Base-by-base conservation (phyloP, 2,888 invertebrate species). In the Drosophila rubida region DNA sequence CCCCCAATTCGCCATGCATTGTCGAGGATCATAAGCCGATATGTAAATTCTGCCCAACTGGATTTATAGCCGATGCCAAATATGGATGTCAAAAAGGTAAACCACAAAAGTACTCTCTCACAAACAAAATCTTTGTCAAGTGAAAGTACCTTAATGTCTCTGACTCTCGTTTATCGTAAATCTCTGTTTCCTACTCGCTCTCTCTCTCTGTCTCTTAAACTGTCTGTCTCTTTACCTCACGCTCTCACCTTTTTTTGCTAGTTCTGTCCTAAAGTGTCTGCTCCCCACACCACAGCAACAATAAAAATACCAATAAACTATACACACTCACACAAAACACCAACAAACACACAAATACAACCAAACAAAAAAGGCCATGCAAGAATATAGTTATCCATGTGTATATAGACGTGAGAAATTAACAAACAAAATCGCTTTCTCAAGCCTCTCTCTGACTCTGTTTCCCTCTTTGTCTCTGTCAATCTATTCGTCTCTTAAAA, bases 1-100 rank as follows among this genome's bases (percentile, higher is more conserved):
- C 96, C 89, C 94, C 94, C 88, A 95, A 95, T 91, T 95, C 96
- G 84, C 97, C 97, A 89, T 98, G 98, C 94, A 96, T 95, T 93
- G 97, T 97, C 89, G 97, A 97, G 94, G 96, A 97, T 93, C 98
- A 98, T 94, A 96, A 96, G 93, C 96, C 97, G 88, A 95, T 96
- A 93, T 98, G 98, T 96, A 97, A 97, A 95, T 97, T 96, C 95
- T 98, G 98, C 94, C 97, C 97, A 91, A 94, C 95, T 93, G 98
- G 97, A 94, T 97, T 96, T 94, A 95, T 95, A 93, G 95, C 96
- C 93, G 97, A 97, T 93, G 95, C 96, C 92, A 95, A 95, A 94
- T 96, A 96, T 94, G 97, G 97, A 96, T 98, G 97, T 94, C 95
- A 96, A 93, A 96, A 97, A 97, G 97, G 97, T 97, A 97, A 97